These are phyloP conservation scores for Cyprinodon brontotheroides DNA, from an alignment of 2,113 vertebrate genomes.

Conservation along the genomic window DNA sequence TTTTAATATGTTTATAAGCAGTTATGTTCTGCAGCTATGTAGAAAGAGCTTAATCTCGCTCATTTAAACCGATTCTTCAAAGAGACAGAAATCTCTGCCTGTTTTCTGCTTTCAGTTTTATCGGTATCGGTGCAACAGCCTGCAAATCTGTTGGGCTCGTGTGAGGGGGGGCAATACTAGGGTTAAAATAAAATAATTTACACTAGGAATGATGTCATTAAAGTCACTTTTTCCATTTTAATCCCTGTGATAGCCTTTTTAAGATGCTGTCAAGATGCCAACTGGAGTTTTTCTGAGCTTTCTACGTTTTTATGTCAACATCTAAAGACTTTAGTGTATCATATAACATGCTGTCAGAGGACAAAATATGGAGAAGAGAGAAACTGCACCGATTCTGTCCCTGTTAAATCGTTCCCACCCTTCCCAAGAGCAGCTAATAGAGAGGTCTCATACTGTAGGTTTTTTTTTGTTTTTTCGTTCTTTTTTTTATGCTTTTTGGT, in stretches of 20 bases:
- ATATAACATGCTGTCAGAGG: slow-evolving; percentile 53
- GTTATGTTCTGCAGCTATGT: neutral
- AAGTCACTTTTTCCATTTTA: slow-evolving; percentile 10
- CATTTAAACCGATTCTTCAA: neutral
- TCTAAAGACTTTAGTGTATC: slow-evolving; percentile 47
- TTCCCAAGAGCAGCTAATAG: slow-evolving; percentile 63
- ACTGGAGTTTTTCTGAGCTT: slow-evolving; percentile 12
- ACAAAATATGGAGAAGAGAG: slow-evolving; percentile 22
- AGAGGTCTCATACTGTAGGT: slow-evolving; percentile 65
- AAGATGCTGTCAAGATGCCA: slow-evolving; percentile 9
- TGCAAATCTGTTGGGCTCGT: neutral
- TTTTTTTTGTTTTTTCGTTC: slow-evolving; percentile 15
- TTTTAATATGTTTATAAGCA: neutral
- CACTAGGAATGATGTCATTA: slow-evolving; percentile 33
- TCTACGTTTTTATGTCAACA: slow-evolving; percentile 24
- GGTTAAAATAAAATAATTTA: neutral
- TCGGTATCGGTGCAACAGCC: slow-evolving; percentile 47
- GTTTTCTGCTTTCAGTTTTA: neutral
- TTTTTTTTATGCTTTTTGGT: slow-evolving; percentile 21
- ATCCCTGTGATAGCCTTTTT: slow-evolving; percentile 17
- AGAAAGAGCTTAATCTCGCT: neutral
- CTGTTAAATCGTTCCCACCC: slow-evolving; percentile 57
- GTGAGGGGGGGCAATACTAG: neutral
- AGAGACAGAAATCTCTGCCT: neutral
- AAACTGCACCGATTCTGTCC: slow-evolving; percentile 52